Evolutionary conservation across 2,888 invertebrate genomes (phyloP).

Genomic region (Callimorpha dominula): DNA sequence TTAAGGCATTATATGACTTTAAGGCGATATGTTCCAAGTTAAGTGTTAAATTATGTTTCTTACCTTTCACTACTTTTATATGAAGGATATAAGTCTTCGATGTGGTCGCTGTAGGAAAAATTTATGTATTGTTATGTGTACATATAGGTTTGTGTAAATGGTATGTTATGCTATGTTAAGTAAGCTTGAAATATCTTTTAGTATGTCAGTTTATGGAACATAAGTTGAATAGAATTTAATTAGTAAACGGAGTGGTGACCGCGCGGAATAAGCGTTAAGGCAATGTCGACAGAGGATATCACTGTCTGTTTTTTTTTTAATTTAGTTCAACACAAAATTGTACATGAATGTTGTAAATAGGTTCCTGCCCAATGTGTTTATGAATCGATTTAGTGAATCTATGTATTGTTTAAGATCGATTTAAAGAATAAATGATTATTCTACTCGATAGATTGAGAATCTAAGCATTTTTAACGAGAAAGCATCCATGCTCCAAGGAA

Average conservation of each 20-base stretch:
- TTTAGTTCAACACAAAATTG: background rate
- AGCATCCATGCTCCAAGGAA: too few species aligned
- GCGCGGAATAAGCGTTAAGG: background rate
- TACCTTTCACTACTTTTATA: background rate
- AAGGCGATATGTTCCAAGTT: background rate
- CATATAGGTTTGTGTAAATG: background rate
- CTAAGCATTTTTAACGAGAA: background rate
- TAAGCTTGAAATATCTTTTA: background rate
- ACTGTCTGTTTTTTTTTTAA: background rate
- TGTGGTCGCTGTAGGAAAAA: background rate
- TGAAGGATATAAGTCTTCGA: background rate
- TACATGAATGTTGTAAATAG: too few species aligned
- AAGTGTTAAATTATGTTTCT: background rate
- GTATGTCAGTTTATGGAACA: background rate
- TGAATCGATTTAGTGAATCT: too few species aligned
- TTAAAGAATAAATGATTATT: too few species aligned
- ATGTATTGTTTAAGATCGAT: too few species aligned
- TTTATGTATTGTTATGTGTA: background rate
- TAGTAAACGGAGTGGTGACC: background rate
- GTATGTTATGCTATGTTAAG: background rate
- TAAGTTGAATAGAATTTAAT: background rate
- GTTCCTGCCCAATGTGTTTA: too few species aligned
- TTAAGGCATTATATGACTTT: background rate
- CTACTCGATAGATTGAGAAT: too few species aligned
- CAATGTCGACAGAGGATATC: background rate